Conservation (phyloP, 2,888 invertebrate genomes). For the Cataglyphis livida region DNA sequence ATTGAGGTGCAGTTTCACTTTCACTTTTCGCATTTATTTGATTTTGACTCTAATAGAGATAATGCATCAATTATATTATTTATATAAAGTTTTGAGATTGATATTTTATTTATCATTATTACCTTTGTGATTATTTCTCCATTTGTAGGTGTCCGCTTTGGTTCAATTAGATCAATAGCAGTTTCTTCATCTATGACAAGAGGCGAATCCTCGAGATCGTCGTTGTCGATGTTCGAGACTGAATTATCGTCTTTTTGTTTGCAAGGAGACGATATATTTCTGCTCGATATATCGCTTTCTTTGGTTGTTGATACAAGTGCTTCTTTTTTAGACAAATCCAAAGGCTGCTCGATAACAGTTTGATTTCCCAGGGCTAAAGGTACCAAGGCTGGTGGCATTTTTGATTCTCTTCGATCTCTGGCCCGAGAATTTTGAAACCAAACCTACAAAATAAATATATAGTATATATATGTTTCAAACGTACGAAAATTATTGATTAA, state of each 20-base stretch:
- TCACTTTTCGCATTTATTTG: constrained; percentile 63
- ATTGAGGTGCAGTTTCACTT: constrained; percentile 62
- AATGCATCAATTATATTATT: background rate
- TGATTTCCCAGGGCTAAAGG: constrained; percentile 80
- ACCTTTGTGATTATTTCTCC: constrained; percentile 72
- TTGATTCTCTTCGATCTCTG: constrained; percentile 91
- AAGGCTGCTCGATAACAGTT: constrained; percentile 90
- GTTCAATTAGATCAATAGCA: constrained; percentile 77
- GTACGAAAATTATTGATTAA: background rate
- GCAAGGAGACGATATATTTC: constrained; percentile 78
- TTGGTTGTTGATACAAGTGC: constrained; percentile 84
- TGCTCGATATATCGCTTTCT: constrained; percentile 77
- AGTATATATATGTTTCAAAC: background rate
- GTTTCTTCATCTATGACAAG: constrained; percentile 84
- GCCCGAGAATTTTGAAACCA: constrained; percentile 99
- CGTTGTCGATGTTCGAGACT: constrained; percentile 62
- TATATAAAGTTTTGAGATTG: background rate
- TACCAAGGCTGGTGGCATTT: constrained; percentile 79
- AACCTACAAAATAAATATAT: constrained; percentile 88
- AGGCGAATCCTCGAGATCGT: constrained; percentile 83
- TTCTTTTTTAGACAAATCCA: constrained; percentile 96
- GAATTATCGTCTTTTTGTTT: constrained; percentile 75
- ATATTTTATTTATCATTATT: constrained; percentile 15
- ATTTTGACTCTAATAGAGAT: constrained; percentile 61
- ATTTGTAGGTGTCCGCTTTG: constrained; percentile 65